Base-by-base conservation (phyloP, 1,140 invertebrate genomes). In the Lordiphosa stackelbergi region DNA sequence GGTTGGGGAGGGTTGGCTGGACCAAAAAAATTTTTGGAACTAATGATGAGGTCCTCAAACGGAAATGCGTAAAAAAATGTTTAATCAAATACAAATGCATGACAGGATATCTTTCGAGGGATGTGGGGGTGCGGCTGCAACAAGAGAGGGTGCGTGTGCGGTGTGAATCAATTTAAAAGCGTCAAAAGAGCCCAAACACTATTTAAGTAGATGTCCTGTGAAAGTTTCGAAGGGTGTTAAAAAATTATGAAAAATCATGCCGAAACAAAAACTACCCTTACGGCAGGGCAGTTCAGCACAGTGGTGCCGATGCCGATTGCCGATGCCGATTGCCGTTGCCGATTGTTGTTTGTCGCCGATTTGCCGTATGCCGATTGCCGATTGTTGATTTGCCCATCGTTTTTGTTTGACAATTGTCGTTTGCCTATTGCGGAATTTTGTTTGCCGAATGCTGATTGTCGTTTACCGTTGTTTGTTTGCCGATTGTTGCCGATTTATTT, bases 161-260 rank as follows among this genome's bases (percentile, higher is more conserved):
- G 73, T 77, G 78, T 84, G 73, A 83, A 83, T 83, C 73, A 83
- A 83, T 83, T 83, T 83, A 84, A 84, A 83, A 83, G 72, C 77
- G 68, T 81, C 77, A 75, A 72, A 77, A 72, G 68, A 68, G 70
- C 55, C 66, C 66, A 13, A 70, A 70, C 53, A 71, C 48, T 64
- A 72, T 78, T 77, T 69, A 63, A 38, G 53, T 41, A 54, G 70
- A 78, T 78, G 69, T 78, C 74, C 73, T 62, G 51, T 37, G 24
- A 63, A 68, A 69, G 60, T 57, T 73, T 54, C 19, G 45, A 54
- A 60, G 68, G 63, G 68, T 62, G 63, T 55, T 57, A 58, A 49
- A 10, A 53, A 78, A 73, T 78, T 78, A 59, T 78, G 74, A 78
- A 73, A 78, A 78, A 78, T 78, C 74, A 78, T 78, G 56, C 60